Base-by-base conservation (phyloP, 2,113 vertebrate species). In the Paraplagusia blochii region DNA sequence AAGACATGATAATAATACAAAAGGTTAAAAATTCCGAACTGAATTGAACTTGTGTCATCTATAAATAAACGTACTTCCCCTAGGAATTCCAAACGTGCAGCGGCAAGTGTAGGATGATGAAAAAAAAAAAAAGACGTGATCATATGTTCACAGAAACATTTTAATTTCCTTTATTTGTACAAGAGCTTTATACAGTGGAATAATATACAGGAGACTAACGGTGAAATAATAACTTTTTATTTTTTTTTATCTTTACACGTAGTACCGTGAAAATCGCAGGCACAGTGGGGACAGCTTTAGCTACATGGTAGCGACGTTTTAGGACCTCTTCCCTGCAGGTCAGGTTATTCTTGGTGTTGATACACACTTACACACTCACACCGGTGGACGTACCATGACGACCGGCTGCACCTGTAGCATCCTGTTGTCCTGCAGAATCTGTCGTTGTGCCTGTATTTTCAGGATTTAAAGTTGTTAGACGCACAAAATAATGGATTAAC, bases 301-400 rank as follows among this genome's bases (percentile, higher is more conserved):
- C 86, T 87, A 88, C 82, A 89, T 75, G 78, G 88, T 91, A 88
- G 87, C 84, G 77, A 67, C 61, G 54, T 80, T 76, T 62, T 69
- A 36, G 56, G 38, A 50, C 53, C 45, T 69, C 58, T 29, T 29
- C 48, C 47, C 64, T 49, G 70, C 53, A 47, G 66, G 40, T 74
- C 18, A 70, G 49, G 65, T 45, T n/a, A 42, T 49, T 55, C 14
- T 49, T 47, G 22, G 17, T 3, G 22, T 29, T 2, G 3, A 29
- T 6, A 29, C 22, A 29, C 22, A 29, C 22, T 4, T 6, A 29
- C 22, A 29, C 22, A 29, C 22, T 4, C 22, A 29, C 22, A 29
- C 22, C 22, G 6, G 6, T 29, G 22, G 22, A 29, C 22, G 22
- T 29, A 29, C 22, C 6, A 6, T 74, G 85, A 80, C 74, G 75